Percentiles rank a stretch among this genome's conserved stretches.
Conservation (phyloP, 2,888 invertebrate genomes). For the Liodrosophila aerea region DNA sequence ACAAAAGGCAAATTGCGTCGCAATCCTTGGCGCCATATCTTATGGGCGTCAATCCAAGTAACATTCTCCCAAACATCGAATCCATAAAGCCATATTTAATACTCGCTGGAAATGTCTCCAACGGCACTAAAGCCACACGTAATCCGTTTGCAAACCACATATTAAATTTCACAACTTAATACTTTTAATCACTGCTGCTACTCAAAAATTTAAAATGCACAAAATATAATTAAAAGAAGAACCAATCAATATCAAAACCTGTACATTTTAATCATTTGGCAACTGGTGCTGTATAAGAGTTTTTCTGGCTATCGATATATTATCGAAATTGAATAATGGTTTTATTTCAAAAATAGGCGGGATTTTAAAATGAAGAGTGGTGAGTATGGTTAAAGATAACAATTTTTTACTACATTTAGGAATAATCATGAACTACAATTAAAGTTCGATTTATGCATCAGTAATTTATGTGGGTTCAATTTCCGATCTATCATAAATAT, state of each 20-base stretch:
- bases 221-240: no score
- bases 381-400: not conserved
- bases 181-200: not conserved
- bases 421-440: constrained; percentile 9
- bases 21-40: constrained; percentile 2
- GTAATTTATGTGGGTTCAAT: constrained; percentile 51
- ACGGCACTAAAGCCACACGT: constrained; percentile 13
- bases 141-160: constrained; percentile 49
- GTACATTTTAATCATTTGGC: no score
- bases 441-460: constrained; percentile 9
- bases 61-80: constrained; percentile 53
- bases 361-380: not conserved
- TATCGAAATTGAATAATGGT: constrained; percentile 2
- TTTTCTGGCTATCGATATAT: not conserved
- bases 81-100: constrained; percentile 42
- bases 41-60: constrained; percentile 44
- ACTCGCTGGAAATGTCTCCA: constrained; percentile 26
- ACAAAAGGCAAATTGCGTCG: constrained; percentile 53
- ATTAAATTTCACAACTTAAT: not conserved
- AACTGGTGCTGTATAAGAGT: not conserved
- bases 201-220: no score
- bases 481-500: constrained; percentile 53
- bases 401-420: not conserved
- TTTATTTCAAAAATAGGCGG: not conserved
- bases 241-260: not conserved